Percentiles rank a stretch among this genome's conserved stretches.
Evolutionary conservation across 2,888 invertebrate species (phyloP).

Genomic region (Tetragnatha montana): DNA sequence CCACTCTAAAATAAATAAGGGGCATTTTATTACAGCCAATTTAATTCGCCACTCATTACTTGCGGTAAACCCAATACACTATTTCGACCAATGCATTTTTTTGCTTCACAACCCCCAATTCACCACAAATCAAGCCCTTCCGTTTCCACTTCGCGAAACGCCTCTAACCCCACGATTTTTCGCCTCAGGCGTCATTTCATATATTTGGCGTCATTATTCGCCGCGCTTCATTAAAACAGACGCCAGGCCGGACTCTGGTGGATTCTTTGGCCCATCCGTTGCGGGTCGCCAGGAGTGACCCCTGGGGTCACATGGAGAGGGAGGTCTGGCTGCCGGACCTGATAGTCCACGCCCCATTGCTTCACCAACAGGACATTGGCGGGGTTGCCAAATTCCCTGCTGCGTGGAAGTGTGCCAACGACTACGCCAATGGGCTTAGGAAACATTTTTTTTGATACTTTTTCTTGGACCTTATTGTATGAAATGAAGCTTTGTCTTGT

Average conservation of each 20-base stretch:
- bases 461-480: too few species aligned
- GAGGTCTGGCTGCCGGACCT: constrained; percentile 55
- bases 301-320: constrained; percentile 51
- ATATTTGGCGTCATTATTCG: constrained; percentile 28
- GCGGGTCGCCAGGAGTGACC: constrained; percentile 50
- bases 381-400: constrained; percentile 36
- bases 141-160: too few species aligned
- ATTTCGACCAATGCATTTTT: too few species aligned
- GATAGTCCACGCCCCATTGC: constrained; percentile 66
- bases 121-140: too few species aligned
- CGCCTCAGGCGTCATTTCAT: constrained; percentile 5
- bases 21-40: too few species aligned
- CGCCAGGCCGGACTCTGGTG: constrained; percentile 5
- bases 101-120: too few species aligned
- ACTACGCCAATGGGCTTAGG: too few species aligned
- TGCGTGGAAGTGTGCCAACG: constrained; percentile 13
- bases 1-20: too few species aligned
- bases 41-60: too few species aligned
- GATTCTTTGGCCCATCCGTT: constrained; percentile 52
- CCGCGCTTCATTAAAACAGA: constrained; percentile 29
- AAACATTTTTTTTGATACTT: too few species aligned
- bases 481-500: too few species aligned
- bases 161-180: background rate
- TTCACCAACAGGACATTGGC: constrained; percentile 37
- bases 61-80: too few species aligned